Percentiles rank a stretch among this genome's conserved stretches.
Conservation (phyloP, 2,113 vertebrate species). For the Eretmodus cyanostictus region DNA sequence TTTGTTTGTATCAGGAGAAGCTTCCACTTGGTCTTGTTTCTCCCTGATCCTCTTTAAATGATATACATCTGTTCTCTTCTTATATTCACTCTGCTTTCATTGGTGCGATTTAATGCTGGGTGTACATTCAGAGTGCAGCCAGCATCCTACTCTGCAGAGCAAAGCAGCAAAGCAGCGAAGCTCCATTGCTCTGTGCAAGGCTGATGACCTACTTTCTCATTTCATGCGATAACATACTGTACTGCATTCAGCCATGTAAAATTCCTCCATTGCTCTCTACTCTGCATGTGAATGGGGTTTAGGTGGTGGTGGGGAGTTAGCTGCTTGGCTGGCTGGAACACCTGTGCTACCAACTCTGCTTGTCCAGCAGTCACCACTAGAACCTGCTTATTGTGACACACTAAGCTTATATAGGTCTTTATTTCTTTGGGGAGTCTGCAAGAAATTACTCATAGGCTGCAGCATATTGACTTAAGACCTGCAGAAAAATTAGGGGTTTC, state of each 20-base stretch:
- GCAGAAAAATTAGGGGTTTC: neutral
- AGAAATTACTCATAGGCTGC: neutral
- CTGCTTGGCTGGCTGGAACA: neutral
- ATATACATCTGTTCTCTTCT: neutral
- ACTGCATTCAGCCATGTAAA: constrained; percentile 27
- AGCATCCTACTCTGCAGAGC: constrained; percentile 22
- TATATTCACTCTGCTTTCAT: neutral
- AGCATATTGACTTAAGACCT: neutral
- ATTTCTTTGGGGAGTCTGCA: neutral
- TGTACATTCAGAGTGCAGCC: neutral
- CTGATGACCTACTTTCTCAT: constrained; percentile 61
- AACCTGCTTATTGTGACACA: neutral
- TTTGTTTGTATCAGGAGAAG: neutral
- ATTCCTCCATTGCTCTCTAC: constrained; percentile 26
- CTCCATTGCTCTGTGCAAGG: constrained; percentile 23
- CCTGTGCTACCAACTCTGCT: neutral
- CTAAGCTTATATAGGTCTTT: neutral
- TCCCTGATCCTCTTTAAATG: neutral
- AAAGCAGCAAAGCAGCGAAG: constrained; percentile 1
- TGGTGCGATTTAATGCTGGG: neutral
- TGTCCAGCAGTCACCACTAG: neutral
- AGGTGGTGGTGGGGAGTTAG: neutral
- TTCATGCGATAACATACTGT: constrained; percentile 28
- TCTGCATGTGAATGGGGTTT: neutral
- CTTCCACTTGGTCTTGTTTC: neutral